Base-by-base conservation (phyloP, 2,113 vertebrate genomes). In the Hippocampus mohnikei region DNA sequence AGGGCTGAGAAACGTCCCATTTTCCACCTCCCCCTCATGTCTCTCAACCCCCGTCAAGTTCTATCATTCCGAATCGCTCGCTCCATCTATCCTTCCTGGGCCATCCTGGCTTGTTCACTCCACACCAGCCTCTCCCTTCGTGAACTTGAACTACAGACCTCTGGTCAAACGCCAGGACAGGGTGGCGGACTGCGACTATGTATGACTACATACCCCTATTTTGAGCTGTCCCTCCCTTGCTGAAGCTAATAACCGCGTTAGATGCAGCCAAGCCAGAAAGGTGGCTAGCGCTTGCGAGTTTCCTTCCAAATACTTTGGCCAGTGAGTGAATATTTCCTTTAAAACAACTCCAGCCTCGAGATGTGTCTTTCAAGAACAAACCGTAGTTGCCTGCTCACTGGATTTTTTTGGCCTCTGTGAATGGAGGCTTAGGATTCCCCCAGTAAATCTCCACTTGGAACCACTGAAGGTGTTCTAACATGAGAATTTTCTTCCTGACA, bases 111-210 rank as follows among this genome's bases (percentile, higher is more conserved):
- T 75, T 46, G 56, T 78, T 77, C 76, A 48, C 74, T 83, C 73
- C 48, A 76, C 59, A 41, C 81, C 62, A 69, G 65, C 75, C 67
- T 72, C 72, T 58, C 69, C 76, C 84, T 87, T 85, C 41, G 23
- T 84, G 84, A 89, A 89, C 87, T 85, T 88, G 82, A 87, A 81
- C 81, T 76, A 55, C 63, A 77, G 71, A 62, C 67, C 9, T 78
- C 44, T 5, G 8, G 27, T 78, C 62, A 67, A 53, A 82, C 63
- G 72, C 79, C 70, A n/a, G 71, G 41, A 69, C 46, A 78, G 64
- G 61, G 71, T 50, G 58, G 37, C 60, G 67, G 73, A 72, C 67
- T 81, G 70, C 37, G 69, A 46, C 61, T 59, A 70, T 53, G 50
- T 61, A 64, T 65, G 76, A 53, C 73, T 56, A 69, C 58, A 40